Conservation (phyloP, 2,888 invertebrate genomes). For the Synergus laeviventris region DNA sequence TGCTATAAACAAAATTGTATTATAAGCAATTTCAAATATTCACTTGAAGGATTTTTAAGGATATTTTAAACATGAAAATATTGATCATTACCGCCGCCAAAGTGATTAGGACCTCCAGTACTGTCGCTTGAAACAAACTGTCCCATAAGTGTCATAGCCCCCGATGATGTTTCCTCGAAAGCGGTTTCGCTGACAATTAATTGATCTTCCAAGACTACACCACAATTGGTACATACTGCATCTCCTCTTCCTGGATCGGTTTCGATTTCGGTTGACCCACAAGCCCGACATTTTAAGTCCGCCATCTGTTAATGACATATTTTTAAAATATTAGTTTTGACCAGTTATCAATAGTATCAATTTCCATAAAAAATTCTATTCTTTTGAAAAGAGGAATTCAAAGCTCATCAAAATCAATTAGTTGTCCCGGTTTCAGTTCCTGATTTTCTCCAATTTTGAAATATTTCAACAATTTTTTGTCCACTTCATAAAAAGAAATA, state of each 20-base stretch:
- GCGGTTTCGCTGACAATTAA: constrained; percentile 97
- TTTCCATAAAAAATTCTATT: background rate
- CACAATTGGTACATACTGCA: constrained; percentile 97
- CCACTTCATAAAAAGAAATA: too few species aligned
- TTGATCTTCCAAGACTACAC: constrained; percentile 96
- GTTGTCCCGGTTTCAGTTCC: too few species aligned
- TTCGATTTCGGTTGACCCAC: constrained; percentile 94
- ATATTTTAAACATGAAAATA: background rate
- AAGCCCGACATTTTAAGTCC: constrained; percentile 90
- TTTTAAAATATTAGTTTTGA: background rate
- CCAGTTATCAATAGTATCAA: background rate
- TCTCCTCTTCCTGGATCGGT: constrained; percentile 96
- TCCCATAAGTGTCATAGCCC: constrained; percentile 91
- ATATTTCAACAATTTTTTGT: too few species aligned
- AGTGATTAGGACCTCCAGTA: constrained; percentile 88
- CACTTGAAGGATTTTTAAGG: background rate
- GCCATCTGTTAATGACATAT: constrained; percentile 73
- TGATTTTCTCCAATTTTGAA: too few species aligned
- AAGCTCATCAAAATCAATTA: too few species aligned
- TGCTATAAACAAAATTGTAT: constrained; percentile 37
- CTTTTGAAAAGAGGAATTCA: background rate
- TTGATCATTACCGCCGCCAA: constrained; percentile 81
- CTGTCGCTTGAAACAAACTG: constrained; percentile 95
- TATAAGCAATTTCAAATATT: constrained; percentile 8
- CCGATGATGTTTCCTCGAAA: constrained; percentile 95